Evolutionary conservation across 2,797 vertebrate species (phyloP), one percentile per base, ranked within the genome.

Genomic region (Parambassis ranga): DNA sequence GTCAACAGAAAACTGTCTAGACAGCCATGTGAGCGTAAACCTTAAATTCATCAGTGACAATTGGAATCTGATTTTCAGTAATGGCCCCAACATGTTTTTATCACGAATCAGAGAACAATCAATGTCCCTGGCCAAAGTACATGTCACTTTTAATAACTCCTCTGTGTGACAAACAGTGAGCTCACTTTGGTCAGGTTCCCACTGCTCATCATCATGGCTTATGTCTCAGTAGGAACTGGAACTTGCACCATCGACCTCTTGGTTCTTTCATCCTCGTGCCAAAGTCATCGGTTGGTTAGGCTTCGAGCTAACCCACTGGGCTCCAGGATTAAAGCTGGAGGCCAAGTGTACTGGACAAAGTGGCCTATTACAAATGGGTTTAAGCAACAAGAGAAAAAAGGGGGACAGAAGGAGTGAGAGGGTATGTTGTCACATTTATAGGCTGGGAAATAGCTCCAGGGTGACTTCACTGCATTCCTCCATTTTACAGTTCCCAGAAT

Each of bases 341-440:
- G 53, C 63, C 30, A 59, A 79, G 50, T 64, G 65, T 13, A 10
- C 22, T 9, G 43, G 52, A 49, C 58, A 79, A 85, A 83, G 68
- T 82, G 73, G 73, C 65, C 75, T 84, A 79, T 87, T 83, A 74
- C 41, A 62, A 79, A 44, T 72, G 68, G 64, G 74, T 81, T 66
- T 77, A 47, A 75, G 58, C 38, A 44, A 48, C 39, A 46, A 51
- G 59, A 48, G 51, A 32, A 10, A 63, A 63, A 43, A 35, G 32
- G n/a, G 26, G 57, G 48, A 51, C 26, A 57, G 55, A 64, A 37
- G 31, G 31, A 65, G 64, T 22, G 30, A 76, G 73, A 74, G 75
- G 42, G 76, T 79, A 89, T 81, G 66, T 72, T 87, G 90, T 91
- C 88, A 91, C 88, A 81, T 92, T 91, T 91, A 91, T 89, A 74